Evolutionary conservation across 2,797 vertebrate genomes (phyloP).

Genomic region (Enteromius paludinosus): DNA sequence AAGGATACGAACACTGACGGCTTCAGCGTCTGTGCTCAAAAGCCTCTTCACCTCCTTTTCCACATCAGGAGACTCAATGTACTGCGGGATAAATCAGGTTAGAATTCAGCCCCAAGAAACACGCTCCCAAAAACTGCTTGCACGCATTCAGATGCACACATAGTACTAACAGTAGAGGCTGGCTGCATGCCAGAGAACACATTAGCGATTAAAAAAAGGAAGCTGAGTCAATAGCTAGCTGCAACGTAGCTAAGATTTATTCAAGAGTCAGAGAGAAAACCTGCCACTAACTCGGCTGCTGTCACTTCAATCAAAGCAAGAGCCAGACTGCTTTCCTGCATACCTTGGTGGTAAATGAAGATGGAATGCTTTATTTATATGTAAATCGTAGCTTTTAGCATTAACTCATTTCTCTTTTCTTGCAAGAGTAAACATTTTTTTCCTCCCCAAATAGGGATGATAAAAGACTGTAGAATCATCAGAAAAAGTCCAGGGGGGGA

Average conservation of each 20-base stretch:
- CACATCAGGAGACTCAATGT: conserved; percentile 91
- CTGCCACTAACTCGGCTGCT: conserved; percentile 65
- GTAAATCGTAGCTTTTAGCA: conserved; percentile 74
- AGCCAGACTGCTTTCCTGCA: conserved; percentile 70
- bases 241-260: conserved; percentile 75
- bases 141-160: conserved; percentile 28
- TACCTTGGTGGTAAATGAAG: conserved; percentile 71
- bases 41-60: conserved; percentile 96
- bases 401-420: conserved; percentile 56
- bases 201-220: conserved; percentile 78
- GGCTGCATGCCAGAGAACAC: conserved; percentile 73
- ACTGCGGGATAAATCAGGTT: conserved; percentile 73
- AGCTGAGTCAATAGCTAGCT: conserved; percentile 72
- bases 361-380: conserved; percentile 79
- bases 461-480: conserved; percentile 61
- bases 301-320: conserved; percentile 72
- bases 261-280: conserved; percentile 71
- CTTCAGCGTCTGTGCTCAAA: conserved; percentile 92
- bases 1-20: conserved; percentile 95
- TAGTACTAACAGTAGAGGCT: conserved; percentile 53
- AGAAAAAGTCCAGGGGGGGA: neutral
- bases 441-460: conserved; percentile 44
- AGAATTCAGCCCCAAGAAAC: conserved; percentile 5
- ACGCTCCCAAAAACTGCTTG: conserved; percentile 9
- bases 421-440: conserved; percentile 20